Evolutionary conservation across 1,140 invertebrate species (phyloP).

Genomic region (Gonioctena quinquepunctata): DNA sequence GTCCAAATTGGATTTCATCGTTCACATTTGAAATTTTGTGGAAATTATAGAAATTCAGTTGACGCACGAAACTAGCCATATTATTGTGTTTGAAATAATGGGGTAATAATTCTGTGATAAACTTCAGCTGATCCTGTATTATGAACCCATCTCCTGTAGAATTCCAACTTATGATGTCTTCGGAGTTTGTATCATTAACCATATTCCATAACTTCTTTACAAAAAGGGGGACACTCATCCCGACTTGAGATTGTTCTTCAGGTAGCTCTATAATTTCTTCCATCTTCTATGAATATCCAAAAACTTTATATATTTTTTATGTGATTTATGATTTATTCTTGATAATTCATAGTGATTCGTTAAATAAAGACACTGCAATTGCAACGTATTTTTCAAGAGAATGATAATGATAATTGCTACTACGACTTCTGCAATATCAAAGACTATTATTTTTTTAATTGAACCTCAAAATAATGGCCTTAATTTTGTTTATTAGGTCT

Average conservation of each 20-base stretch:
- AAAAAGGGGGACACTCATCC: constrained; percentile 28
- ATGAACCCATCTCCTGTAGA: constrained; percentile 34
- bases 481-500: no score
- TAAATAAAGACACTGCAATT: no score
- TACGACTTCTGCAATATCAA: no score
- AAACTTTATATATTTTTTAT: no score
- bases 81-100: constrained; percentile 44
- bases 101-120: constrained; percentile 34
- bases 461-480: no score
- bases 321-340: no score
- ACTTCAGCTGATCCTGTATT: constrained; percentile 35
- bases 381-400: no score
- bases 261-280: neutral
- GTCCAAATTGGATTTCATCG: constrained; percentile 28
- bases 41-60: constrained; percentile 42
- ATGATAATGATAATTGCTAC: no score
- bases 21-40: constrained; percentile 31
- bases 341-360: no score
- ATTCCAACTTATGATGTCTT: constrained; percentile 38
- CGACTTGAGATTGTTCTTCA: neutral
- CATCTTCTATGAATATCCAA: no score
- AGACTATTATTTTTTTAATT: no score
- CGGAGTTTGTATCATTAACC: constrained; percentile 26
- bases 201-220: constrained; percentile 43
- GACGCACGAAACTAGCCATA: constrained; percentile 38